Conservation (phyloP, 2,888 invertebrate species). For the Pasiphila rectangulata region DNA sequence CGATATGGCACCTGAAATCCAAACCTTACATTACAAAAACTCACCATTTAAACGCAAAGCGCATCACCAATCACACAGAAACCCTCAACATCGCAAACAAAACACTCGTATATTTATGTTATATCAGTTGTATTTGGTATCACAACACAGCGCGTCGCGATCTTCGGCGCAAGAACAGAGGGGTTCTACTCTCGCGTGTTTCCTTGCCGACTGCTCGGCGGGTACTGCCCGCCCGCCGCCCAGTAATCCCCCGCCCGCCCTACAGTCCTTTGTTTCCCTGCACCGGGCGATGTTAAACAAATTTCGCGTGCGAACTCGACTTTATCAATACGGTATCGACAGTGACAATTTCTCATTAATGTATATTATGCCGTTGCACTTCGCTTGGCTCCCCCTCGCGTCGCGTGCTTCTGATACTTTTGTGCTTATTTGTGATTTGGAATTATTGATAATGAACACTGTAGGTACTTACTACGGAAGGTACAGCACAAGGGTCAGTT, state of each 20-base stretch:
- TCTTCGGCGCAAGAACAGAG: slow-evolving; percentile 29
- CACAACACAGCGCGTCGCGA: slow-evolving; percentile 48
- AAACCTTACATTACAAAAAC: slow-evolving; percentile 29
- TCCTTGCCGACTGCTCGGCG: slow-evolving; percentile 58
- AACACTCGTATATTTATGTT: neutral
- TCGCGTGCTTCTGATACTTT: neutral
- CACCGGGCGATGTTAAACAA: slow-evolving; percentile 61
- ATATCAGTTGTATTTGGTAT: slow-evolving; percentile 6
- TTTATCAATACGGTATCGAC: slow-evolving; percentile 34
- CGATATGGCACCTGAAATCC: slow-evolving; percentile 18
- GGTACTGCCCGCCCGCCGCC: slow-evolving; percentile 61
- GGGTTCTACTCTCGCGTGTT: slow-evolving; percentile 39
- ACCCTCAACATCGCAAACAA: slow-evolving; percentile 47
- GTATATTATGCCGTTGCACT: neutral
- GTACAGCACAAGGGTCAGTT: neutral
- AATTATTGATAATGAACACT: neutral
- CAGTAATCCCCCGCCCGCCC: slow-evolving; percentile 67
- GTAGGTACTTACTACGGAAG: too few species aligned
- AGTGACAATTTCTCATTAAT: slow-evolving; percentile 23
- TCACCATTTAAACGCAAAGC: slow-evolving; percentile 47
- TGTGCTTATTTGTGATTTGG: neutral
- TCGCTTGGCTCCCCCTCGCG: neutral
- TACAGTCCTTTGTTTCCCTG: slow-evolving; percentile 75
- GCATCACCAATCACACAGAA: slow-evolving; percentile 33
- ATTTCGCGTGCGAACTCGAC: slow-evolving; percentile 59